Conservation (phyloP, 2,797 vertebrate genomes). For the Eurystomus glaucurus region DNA sequence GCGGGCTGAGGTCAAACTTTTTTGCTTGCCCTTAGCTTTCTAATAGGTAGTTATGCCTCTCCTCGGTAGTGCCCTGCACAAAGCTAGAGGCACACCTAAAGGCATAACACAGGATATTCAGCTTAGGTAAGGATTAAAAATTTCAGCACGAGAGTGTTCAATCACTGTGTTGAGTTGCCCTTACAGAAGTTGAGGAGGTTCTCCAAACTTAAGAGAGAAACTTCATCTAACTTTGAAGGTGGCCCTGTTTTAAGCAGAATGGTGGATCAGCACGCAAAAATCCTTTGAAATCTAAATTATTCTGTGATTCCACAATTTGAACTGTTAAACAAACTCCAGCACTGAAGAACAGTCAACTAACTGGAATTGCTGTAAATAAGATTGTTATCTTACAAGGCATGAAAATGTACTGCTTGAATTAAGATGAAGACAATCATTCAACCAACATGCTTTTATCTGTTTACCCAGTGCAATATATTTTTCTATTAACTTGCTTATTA, state of each 20-base stretch:
- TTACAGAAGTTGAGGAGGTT: not conserved
- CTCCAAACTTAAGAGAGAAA: not conserved
- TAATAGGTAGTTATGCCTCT: not conserved
- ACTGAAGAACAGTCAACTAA: not conserved
- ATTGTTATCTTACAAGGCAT: not conserved
- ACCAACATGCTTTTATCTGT: not conserved
- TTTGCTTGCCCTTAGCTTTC: not conserved
- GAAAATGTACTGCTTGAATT: not conserved
- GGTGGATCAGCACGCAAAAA: not conserved
- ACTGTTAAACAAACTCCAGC: not conserved
- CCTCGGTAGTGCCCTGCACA: not conserved
- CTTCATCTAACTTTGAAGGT: not conserved
- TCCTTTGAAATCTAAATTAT: not conserved
- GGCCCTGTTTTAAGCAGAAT: not conserved
- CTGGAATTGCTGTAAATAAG: not conserved
- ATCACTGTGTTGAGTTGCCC: not conserved
- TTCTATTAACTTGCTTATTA: not conserved
- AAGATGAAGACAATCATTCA: not conserved
- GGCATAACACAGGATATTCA: not conserved
- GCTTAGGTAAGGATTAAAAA: not conserved
- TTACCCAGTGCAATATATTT: fast-evolving
- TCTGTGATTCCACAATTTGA: not conserved
- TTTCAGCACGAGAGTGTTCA: fast-evolving
- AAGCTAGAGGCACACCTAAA: not conserved
- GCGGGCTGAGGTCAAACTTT: not conserved